A percentile compares a stretch with the other conserved stretches of the same genome.
These are phyloP conservation scores for Drosophila engyochracea DNA, from an alignment of 2,888 invertebrate species.

Conservation along the genomic window DNA sequence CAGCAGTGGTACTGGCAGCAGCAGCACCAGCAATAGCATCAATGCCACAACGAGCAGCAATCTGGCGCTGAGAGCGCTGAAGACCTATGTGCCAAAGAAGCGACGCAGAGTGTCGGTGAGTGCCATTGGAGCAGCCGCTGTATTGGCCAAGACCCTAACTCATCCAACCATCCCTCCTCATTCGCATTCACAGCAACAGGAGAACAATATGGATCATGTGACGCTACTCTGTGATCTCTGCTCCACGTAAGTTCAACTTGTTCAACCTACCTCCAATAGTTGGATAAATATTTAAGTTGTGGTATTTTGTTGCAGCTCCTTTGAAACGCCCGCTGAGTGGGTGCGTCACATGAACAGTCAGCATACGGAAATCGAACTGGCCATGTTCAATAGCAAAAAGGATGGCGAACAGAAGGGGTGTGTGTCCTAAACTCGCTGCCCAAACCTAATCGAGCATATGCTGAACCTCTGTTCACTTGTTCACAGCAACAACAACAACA, in stretches of 20 bases:
- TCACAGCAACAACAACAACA: conserved; percentile 47
- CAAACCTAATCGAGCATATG: conserved; percentile 45
- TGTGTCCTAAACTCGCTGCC: conserved; percentile 87
- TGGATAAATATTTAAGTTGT: background rate
- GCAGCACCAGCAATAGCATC: conserved; percentile 40
- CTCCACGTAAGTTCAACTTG: conserved; percentile 86
- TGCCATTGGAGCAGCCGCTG: conserved; percentile 47
- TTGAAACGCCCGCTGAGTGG: conserved; percentile 94
- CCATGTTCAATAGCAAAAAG: conserved; percentile 86
- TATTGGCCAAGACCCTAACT: conserved; percentile 51
- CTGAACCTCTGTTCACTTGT: conserved; percentile 69
- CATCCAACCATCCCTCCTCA: conserved; percentile 50
- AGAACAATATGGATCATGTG: conserved; percentile 88
- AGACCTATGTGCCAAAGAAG: conserved; percentile 84
- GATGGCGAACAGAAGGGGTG: conserved; percentile 86
- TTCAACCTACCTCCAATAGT: too few species aligned
- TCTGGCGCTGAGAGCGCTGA: conserved; percentile 65
- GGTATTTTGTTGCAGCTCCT: conserved; percentile 83
- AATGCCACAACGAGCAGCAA: conserved; percentile 40
- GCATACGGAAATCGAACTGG: conserved; percentile 92
- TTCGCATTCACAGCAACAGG: conserved; percentile 86
- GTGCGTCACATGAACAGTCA: conserved; percentile 94
- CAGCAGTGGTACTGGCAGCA: conserved; percentile 9
- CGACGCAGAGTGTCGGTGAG: conserved; percentile 87
- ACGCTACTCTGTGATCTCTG: conserved; percentile 92